phyloP scores from a whole-genome alignment of 2,797 vertebrate species.

The Anomalospiza imberbis region DNA sequence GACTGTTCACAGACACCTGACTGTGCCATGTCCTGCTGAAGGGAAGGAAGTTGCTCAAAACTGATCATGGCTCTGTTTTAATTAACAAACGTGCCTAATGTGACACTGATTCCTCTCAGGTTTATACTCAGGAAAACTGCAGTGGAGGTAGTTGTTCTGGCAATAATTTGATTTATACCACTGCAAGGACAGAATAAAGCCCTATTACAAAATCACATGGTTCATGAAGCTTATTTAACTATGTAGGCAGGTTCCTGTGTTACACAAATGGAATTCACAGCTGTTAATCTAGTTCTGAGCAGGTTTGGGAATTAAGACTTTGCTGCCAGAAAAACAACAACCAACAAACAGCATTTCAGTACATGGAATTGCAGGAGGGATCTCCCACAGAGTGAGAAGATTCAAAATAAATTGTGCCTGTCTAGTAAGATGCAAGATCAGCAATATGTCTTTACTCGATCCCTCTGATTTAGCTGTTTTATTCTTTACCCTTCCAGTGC shows the following conservation, averaged over 20 bases:
- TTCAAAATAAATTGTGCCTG: neutral
- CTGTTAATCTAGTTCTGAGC: conserved; percentile 12
- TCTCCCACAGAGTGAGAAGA: neutral
- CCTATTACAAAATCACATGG: neutral
- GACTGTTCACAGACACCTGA: neutral
- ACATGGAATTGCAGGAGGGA: neutral
- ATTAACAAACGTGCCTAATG: neutral
- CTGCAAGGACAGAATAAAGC: neutral
- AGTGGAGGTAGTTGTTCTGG: neutral
- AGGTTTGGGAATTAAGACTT: neutral
- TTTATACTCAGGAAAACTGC: neutral
- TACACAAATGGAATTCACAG: conserved; percentile 3
- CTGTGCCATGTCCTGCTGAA: neutral
- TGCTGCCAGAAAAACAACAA: neutral
- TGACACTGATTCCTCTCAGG: neutral
- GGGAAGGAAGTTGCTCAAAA: neutral
- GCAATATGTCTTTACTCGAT: neutral
- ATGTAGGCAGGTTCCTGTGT: neutral
- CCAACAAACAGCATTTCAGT: neutral
- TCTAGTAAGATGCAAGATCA: neutral
- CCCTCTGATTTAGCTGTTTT: neutral
- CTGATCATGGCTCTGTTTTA: neutral
- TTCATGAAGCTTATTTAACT: neutral
- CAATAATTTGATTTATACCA: neutral
- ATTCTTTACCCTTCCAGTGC: neutral